These are phyloP conservation scores for Drosophila nr. perissopoda DNA, from an alignment of 2,888 invertebrate species.

Conservation along the genomic window DNA sequence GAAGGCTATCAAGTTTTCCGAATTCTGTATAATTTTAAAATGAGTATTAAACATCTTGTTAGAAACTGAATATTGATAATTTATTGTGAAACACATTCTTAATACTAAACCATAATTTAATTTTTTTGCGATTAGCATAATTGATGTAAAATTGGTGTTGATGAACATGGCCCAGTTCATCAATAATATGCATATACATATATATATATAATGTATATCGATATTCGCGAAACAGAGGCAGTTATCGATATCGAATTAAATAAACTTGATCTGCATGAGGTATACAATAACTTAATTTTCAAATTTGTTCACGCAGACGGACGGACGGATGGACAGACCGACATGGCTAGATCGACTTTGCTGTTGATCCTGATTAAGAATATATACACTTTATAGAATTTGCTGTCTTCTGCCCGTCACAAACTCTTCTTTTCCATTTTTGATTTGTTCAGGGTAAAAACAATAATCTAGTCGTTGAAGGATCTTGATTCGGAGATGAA, in stretches of 20 bases:
- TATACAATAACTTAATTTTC: not conserved
- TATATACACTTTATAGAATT: not conserved
- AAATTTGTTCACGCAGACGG: not conserved
- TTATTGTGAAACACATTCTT: not conserved
- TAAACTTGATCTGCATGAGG: not conserved
- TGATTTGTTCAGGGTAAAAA: too few species aligned
- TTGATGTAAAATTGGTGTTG: not conserved
- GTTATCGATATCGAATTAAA: not conserved
- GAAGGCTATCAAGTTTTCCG: slow-evolving; percentile 90
- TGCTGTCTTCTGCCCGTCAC: too few species aligned
- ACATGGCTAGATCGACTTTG: not conserved
- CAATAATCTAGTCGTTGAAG: too few species aligned
- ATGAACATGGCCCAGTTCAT: not conserved
- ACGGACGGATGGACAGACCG: not conserved
- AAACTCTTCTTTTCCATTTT: too few species aligned
- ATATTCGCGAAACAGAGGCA: not conserved
- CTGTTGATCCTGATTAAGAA: not conserved
- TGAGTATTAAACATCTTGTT: slow-evolving; percentile 52
- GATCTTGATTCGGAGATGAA: too few species aligned
- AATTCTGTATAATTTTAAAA: slow-evolving; percentile 86
- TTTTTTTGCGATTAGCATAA: not conserved
- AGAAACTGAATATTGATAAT: slow-evolving; percentile 24
- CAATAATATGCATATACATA: not conserved
- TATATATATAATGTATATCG: not conserved
- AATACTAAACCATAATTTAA: not conserved